These are phyloP conservation scores for Murina feae DNA, from an alignment of 2,113 vertebrate genomes.

Conservation along the genomic window DNA sequence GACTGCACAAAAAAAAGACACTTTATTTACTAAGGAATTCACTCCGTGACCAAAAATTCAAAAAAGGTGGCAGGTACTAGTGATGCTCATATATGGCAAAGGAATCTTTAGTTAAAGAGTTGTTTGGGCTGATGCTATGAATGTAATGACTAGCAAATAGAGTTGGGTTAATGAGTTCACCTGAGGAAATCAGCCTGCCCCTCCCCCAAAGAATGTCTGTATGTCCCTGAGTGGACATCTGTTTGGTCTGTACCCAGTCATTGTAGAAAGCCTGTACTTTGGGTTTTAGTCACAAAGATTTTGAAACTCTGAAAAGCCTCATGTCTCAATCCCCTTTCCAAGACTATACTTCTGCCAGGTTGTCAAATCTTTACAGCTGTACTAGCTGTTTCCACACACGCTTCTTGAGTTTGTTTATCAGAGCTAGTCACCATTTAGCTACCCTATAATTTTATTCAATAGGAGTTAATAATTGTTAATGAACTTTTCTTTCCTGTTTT, in stretches of 20 bases:
- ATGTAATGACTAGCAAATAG: neutral
- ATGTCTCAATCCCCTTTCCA: neutral
- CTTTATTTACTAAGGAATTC: neutral
- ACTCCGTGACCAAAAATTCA: rapidly evolving
- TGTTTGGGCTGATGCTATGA: neutral
- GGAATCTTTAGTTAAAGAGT: neutral
- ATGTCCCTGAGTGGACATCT: neutral
- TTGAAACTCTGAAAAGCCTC: neutral
- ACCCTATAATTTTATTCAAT: neutral
- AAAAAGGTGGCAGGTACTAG: rapidly evolving
- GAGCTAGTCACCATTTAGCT: neutral
- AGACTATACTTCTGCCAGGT: neutral
- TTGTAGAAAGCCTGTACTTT: rapidly evolving
- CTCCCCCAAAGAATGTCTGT: neutral
- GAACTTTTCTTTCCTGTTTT: neutral
- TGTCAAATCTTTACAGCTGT: too few relatives aligned
- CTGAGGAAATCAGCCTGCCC: neutral
- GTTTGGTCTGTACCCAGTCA: neutral
- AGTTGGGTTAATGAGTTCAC: neutral
- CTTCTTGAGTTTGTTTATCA: neutral
- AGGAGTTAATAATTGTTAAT: neutral
- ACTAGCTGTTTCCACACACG: too few relatives aligned
- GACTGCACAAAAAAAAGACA: neutral
- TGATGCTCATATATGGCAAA: neutral
- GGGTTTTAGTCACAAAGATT: neutral